Evolutionary conservation across 1,140 invertebrate species (phyloP), one percentile per base, ranked within the genome.

Genomic region (Uloborus diversus): DNA sequence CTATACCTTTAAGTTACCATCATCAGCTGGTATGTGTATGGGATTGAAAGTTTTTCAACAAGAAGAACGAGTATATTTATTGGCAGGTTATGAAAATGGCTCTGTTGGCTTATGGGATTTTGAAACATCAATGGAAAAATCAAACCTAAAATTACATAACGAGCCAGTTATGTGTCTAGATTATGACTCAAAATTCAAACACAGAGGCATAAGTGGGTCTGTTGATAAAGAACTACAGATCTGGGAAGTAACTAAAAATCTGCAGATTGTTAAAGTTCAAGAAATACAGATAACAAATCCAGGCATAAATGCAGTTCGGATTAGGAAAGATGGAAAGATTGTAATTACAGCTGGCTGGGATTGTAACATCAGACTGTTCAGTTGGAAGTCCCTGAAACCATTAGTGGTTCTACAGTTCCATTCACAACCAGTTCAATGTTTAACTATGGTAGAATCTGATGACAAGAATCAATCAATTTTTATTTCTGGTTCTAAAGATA

Each of bases 321-420:
- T 93, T 59, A 88, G 93, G 70, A 83, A 86, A 0, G 93, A 95
- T 87, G 88, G 90, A 13, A 94, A 92, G 86, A 90, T 95, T 5
- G 91, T 95, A 84, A 90, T 91, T 25, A 88, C 89, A 27, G 93
- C 91, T 37, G 91, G 93, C 25, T 94, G 92, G 92, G 94, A 95
- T 84, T 90, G 91, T 4, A 89, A 90, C 61, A 88, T 94, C 51
- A 87, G 93, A 83, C 88, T 95, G 81, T 95, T 92, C 85, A 92
- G 93, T 4, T 92, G 92, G 90, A 94, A 93, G 85, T 92, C 90
- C 70, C 85, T 94, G 11, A 89, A 92, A 59, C 90, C 92, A 3
- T 84, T 96, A 61, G 94, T 91, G 9, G 91, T 94, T 78, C 86
- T 95, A 14, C 90, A 90, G 37, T 85, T 84, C 65, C 86, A 88